These are phyloP conservation scores for Chrysemys picta DNA, from an alignment of 2,113 vertebrate species.

Conservation along the genomic window DNA sequence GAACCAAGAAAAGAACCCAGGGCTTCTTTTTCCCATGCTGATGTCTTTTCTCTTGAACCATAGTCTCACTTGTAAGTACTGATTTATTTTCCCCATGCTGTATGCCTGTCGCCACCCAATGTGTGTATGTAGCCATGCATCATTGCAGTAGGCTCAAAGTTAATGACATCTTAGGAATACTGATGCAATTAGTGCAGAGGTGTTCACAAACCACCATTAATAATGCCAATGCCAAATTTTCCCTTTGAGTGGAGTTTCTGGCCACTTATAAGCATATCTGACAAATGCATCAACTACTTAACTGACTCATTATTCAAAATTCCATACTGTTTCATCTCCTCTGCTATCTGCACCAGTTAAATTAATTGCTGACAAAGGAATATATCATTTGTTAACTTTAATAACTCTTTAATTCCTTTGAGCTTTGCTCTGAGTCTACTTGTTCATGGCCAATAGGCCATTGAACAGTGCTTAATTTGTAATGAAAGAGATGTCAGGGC, in stretches of 20 bases:
- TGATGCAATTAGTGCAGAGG: background rate
- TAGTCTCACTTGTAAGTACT: background rate
- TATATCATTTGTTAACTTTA: background rate
- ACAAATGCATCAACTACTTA: background rate
- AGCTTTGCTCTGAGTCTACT: background rate
- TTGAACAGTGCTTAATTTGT: background rate
- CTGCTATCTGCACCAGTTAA: background rate
- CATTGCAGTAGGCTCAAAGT: background rate
- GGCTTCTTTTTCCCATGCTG: background rate
- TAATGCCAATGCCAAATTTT: background rate
- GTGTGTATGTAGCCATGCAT: background rate
- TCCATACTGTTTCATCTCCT: fast-evolving
- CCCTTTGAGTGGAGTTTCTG: fast-evolving
- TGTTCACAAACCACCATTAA: background rate
- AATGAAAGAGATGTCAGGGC: too few species aligned
- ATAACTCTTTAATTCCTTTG: background rate
- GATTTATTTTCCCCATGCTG: background rate
- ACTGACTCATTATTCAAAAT: background rate
- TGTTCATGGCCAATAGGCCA: background rate
- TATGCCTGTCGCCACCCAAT: background rate
- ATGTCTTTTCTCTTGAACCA: background rate
- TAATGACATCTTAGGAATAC: background rate
- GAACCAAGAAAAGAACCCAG: background rate
- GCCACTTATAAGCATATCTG: background rate
- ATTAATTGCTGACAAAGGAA: background rate